These are phyloP conservation scores for Eulimnadia texana DNA, from an alignment of 1,140 invertebrate genomes.

Conservation along the genomic window DNA sequence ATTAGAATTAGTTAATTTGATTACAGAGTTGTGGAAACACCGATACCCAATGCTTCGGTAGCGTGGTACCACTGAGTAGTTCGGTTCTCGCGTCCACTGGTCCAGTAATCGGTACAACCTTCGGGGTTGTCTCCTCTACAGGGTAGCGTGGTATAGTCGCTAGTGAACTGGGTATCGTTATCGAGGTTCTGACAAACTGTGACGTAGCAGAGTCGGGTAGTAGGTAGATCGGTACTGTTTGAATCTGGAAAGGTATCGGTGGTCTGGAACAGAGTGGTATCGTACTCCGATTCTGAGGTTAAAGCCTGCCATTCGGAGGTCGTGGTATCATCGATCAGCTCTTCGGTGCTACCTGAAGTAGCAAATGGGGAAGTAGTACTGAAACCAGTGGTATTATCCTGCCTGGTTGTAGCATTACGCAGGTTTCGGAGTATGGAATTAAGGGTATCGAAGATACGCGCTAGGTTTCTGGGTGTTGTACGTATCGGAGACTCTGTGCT, in stretches of 20 bases:
- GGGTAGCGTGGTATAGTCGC: neutral
- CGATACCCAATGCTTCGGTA: neutral
- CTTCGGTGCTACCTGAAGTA: neutral
- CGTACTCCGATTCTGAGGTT: neutral
- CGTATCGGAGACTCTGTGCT: neutral
- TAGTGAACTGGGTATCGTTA: neutral
- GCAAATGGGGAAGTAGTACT: neutral
- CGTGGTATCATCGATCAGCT: neutral
- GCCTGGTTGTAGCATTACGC: neutral
- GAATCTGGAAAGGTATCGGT: too few species aligned
- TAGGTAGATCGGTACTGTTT: neutral
- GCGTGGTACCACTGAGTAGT: neutral
- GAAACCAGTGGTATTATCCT: neutral
- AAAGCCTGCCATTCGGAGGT: neutral
- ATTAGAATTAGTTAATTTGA: neutral
- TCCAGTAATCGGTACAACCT: slow-evolving; percentile 16
- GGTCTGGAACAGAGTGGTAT: neutral
- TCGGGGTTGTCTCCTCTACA: slow-evolving; percentile 16
- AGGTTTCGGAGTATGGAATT: slow-evolving; percentile 6
- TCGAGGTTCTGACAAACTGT: neutral
- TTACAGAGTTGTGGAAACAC: neutral
- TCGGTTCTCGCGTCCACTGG: slow-evolving; percentile 1
- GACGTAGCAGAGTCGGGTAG: neutral
- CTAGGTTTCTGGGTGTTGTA: neutral
- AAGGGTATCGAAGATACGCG: neutral